A percentile compares a stretch with the other conserved stretches of the same genome.
phyloP scores from a whole-genome alignment of 2,797 vertebrate species.

The Falco concolor region DNA sequence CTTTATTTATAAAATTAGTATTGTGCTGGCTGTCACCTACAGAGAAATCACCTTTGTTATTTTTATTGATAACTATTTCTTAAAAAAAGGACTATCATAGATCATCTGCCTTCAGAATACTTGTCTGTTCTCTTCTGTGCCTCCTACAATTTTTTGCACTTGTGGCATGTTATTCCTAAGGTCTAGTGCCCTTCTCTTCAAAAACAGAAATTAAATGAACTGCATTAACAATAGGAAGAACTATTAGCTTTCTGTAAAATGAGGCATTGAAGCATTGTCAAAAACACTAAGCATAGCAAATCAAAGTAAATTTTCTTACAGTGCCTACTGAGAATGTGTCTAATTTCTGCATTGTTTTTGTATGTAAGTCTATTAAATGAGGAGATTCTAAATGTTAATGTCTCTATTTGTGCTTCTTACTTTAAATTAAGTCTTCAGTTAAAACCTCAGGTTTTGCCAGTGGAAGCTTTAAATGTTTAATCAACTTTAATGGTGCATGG shows the following conservation, averaged over 20 bases:
- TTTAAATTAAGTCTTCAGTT: not conserved
- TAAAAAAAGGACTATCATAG: not conserved
- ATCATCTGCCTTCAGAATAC: not conserved
- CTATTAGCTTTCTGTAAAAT: not conserved
- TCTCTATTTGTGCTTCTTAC: not conserved
- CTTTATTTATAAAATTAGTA: not conserved
- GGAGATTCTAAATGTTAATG: not conserved
- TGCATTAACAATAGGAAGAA: not conserved
- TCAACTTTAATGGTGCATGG: not conserved
- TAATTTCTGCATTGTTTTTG: not conserved
- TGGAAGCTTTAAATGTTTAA: not conserved
- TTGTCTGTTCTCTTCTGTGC: not conserved
- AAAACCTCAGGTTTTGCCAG: not conserved
- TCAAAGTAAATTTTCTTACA: not conserved
- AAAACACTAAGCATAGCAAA: not conserved
- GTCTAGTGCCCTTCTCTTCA: not conserved
- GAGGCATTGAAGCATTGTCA: not conserved
- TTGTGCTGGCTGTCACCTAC: not conserved
- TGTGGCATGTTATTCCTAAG: not conserved
- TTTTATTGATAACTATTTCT: not conserved
- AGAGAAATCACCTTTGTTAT: not conserved
- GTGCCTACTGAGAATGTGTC: accelerated
- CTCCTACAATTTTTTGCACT: not conserved
- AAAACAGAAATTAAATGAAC: not conserved
- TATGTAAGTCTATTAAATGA: not conserved